Conservation (phyloP, 2,888 invertebrate genomes). For the Drosophila demipolita region DNA sequence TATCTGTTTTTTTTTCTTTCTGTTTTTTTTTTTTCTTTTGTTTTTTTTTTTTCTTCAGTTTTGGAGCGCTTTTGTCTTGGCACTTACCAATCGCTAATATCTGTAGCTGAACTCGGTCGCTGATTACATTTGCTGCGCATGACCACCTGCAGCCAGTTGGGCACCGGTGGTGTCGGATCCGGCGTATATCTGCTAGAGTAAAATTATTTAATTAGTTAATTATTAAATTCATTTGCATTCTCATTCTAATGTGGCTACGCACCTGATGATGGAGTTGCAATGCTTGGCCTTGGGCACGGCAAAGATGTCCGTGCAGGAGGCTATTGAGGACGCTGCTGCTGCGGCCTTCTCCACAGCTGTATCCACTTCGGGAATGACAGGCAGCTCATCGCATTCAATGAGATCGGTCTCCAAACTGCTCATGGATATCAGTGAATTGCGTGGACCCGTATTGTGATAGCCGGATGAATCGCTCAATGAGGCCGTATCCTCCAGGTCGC, state of each 20-base stretch:
- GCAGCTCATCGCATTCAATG: conserved; percentile 62
- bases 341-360: conserved; percentile 68
- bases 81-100: conserved; percentile 69
- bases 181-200: conserved; percentile 81
- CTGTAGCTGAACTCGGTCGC: conserved; percentile 39
- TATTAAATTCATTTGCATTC: background rate
- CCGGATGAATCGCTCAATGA: conserved; percentile 41
- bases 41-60: conserved; percentile 5
- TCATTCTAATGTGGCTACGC: conserved; percentile 9
- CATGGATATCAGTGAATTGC: conserved; percentile 74
- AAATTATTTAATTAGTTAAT: background rate
- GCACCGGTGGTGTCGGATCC: conserved; percentile 81
- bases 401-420: conserved; percentile 75
- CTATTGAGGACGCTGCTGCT: conserved; percentile 17
- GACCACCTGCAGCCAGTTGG: conserved; percentile 85
- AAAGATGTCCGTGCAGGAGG: conserved; percentile 67
- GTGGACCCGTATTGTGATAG: conserved; percentile 46
- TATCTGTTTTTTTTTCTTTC: background rate
- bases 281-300: conserved; percentile 81
- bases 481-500: conserved; percentile 72
- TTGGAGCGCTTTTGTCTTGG: conserved; percentile 9
- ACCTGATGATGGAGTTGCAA: conserved; percentile 84
- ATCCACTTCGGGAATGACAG: conserved; percentile 77
- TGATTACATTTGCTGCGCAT: conserved; percentile 84
- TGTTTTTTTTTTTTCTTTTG: background rate